Base-by-base conservation (phyloP, 2,113 vertebrate genomes). In the Cynoglossus semilaevis region DNA sequence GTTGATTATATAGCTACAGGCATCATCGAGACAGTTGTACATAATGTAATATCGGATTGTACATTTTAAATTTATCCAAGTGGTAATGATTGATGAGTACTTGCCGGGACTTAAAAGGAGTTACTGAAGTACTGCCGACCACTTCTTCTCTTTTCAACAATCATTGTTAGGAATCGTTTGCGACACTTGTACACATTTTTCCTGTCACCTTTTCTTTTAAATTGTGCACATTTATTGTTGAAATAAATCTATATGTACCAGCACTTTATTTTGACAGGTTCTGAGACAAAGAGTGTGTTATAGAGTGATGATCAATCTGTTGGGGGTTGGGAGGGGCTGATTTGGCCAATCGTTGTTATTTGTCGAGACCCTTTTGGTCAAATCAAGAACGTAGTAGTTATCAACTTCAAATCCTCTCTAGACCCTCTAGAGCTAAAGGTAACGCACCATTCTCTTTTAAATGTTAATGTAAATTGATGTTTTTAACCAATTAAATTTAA, bases 41-140 rank as follows among this genome's bases (percentile, higher is more conserved):
- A 94, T 94, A 94, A 68, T 93, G 89, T 94, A 92, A 91, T 92
- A 88, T 92, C 89, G 83, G 88, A 92, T 85, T 94, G 90, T 95
- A 93, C 91, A 93, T 93, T 85, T 92, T 86, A 85, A 77, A 85
- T 88, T 88, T 84, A 90, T 87, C 67, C 62, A 58, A 83, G 44
- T 84, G 80, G 87, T 71, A 57, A 74, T 85, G 77, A 77, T 77
- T 83, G 74, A 86, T 60, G 47, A 84, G 80, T 75, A 79, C 84
- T 79, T 74, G 84, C 63, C 79, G 84, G 71, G 76, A 83, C 77
- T 87, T 83, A 69, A 71, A 77, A 66, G 76, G 56, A 85, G 79
- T 64, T 74, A 82, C 65, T 67, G 47, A 74, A 77, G 54, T 76
- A 79, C 85, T 80, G 72, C 77, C 70, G 81, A 74, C 82, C 77